Percentiles rank a stretch among this genome's conserved stretches.
Conservation (phyloP, 2,888 invertebrate species). For the Ennomos quercinarius region DNA sequence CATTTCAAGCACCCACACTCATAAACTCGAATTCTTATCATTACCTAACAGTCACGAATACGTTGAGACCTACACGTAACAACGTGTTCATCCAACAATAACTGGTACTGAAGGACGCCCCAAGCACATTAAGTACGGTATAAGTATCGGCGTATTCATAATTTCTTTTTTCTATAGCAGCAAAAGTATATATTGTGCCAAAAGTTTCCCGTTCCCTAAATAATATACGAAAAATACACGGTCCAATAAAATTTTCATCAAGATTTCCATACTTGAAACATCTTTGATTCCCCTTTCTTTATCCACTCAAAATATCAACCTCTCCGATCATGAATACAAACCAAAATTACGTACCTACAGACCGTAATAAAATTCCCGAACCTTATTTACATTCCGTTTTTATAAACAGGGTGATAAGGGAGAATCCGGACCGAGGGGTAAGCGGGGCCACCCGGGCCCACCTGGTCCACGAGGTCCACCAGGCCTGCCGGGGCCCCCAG, state of each 20-base stretch:
- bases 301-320: conserved; percentile 20
- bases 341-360: conserved; percentile 16
- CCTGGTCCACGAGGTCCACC: conserved; percentile 92
- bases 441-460: conserved; percentile 92
- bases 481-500: conserved; percentile 89
- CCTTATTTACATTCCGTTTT: conserved; percentile 24
- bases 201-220: too few relatives aligned
- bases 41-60: too few relatives aligned
- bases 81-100: too few relatives aligned
- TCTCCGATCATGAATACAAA: conserved; percentile 20
- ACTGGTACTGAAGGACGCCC: too few relatives aligned
- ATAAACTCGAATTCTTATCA: too few relatives aligned
- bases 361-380: conserved; percentile 23
- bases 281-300: conserved; percentile 16
- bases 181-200: too few relatives aligned
- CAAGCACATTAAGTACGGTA: too few relatives aligned
- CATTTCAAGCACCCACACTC: too few relatives aligned
- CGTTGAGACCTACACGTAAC: too few relatives aligned
- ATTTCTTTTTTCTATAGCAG: too few relatives aligned
- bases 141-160: too few relatives aligned
- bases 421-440: conserved; percentile 74
- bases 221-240: too few relatives aligned
- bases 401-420: conserved; percentile 74
- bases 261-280: conserved; percentile 5
- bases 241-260: conserved; percentile 4